Conservation (phyloP, 2,888 invertebrate species). For the Eulithis testata region DNA sequence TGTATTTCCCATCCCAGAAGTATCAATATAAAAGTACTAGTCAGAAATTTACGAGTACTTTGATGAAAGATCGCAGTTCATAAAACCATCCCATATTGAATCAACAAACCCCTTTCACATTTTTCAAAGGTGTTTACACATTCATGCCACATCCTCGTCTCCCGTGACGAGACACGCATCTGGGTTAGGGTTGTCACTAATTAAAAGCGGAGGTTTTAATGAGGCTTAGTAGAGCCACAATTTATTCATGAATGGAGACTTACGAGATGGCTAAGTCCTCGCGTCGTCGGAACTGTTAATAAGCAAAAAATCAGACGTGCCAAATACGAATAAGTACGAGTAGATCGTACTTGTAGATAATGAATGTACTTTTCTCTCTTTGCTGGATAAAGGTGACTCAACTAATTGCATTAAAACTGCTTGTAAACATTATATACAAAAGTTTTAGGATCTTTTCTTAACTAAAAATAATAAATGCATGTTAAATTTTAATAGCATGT, state of each 20-base stretch:
- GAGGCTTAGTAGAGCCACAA: conserved; percentile 16
- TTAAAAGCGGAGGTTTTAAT: conserved; percentile 23
- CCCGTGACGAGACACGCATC: conserved; percentile 57
- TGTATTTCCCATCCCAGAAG: too few species aligned
- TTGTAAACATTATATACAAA: too few species aligned
- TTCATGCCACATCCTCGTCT: conserved; percentile 68
- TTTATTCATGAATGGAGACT: conserved; percentile 23
- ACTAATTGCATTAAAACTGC: too few species aligned
- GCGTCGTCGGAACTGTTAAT: conserved; percentile 1
- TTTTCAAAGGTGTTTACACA: conserved; percentile 65
- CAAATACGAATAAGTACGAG: background rate
- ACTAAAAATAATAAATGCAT: too few species aligned
- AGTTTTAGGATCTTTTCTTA: too few species aligned
- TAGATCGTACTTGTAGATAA: too few species aligned
- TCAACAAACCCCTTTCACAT: conserved; percentile 49
- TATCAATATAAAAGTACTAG: background rate
- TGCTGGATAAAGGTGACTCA: too few species aligned
- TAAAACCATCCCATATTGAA: conserved; percentile 34
- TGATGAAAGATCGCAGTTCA: background rate
- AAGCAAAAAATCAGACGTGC: background rate
- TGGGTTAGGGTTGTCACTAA: conserved; percentile 50
- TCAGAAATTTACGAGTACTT: background rate
- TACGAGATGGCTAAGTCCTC: conserved; percentile 2
- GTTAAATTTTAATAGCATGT: too few species aligned
- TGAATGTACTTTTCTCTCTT: too few species aligned